Base-by-base conservation (phyloP, 1,140 invertebrate genomes). In the Oreohelix idahoensis region DNA sequence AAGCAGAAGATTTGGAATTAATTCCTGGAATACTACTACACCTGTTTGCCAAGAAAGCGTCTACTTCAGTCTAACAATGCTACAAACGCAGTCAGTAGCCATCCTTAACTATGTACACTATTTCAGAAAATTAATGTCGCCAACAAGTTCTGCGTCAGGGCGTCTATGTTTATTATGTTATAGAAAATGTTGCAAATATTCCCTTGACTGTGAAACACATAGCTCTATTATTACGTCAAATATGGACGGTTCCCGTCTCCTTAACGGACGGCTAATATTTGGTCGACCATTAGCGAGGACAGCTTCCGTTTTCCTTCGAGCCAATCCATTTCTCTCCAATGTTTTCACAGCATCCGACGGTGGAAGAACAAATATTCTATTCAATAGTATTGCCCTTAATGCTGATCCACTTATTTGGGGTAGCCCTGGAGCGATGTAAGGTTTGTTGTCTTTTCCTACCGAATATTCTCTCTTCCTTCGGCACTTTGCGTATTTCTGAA, bases 211-310 rank as follows among this genome's bases (percentile, higher is more conserved):
- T 15, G 8, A 23, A 20, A 58, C 51, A 20, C 51, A 58, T 58
- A 23, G 51, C 51, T 58, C n/a, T 66, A 32, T 66, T 66, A 66
- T 66, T 66, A 66, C n/a, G n/a, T 66, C 63, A 66, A 66, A 66
- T 35, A 66, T 35, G 63, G 63, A 66, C 29, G 63, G n/a, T 29
- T 35, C 29, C 1, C 29, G n/a, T 66, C 63, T 29, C 29, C n/a
- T 32, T 17, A 66, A 35, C n/a, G 63, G 20, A 66, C 29, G 29
- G 63, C 63, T 32, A 66, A 66, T 66, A 66, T 66, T 66, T 66
- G 63, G 63, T 66, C 63, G 63, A 32, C 63, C 63, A 66, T 66
- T 66, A 66, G 29, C 29, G 29, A 4, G 10, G 63, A 66, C 63
- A 32, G 29, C 20, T 66, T 66, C 63, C 63, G 63, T 32, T 66